Conservation (phyloP, 2,888 invertebrate species). For the Listrodromus nycthemerus region DNA sequence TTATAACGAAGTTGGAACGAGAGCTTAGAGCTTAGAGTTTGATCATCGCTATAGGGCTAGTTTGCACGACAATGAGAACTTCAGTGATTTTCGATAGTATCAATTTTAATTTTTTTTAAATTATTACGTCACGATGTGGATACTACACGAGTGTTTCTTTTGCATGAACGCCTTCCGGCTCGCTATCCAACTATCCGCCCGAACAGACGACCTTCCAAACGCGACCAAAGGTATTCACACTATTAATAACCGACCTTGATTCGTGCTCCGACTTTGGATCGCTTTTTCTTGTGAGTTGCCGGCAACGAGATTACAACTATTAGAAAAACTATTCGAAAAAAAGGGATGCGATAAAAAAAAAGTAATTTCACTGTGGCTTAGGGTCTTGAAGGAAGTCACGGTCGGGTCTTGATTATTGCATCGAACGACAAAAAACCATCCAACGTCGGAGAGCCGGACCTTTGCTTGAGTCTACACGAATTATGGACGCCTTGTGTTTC, state of each 20-base stretch:
- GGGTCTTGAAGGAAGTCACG: background rate
- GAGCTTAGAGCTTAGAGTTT: background rate
- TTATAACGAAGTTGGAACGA: slow-evolving; percentile 15
- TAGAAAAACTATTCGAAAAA: no score
- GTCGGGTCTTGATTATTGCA: background rate
- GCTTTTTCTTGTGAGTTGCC: slow-evolving; percentile 3
- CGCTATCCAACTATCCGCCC: slow-evolving; percentile 80
- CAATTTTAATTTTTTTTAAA: slow-evolving; percentile 25
- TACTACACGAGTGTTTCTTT: slow-evolving; percentile 82
- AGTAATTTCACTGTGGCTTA: no score
- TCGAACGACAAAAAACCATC: slow-evolving; percentile 38
- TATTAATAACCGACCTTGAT: slow-evolving; percentile 72
- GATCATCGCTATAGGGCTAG: background rate
- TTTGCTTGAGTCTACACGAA: slow-evolving; percentile 58
- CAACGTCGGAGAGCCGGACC: slow-evolving; percentile 37
- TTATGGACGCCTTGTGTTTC: slow-evolving; percentile 41
- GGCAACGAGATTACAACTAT: background rate
- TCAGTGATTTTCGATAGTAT: slow-evolving; percentile 5
- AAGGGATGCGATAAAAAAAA: no score
- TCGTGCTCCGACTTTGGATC: slow-evolving; percentile 55
- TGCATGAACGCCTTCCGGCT: slow-evolving; percentile 83
- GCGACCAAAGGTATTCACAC: slow-evolving; percentile 82
- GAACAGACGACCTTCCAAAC: slow-evolving; percentile 82
- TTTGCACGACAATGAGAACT: slow-evolving; percentile 14
- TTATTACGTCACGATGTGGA: slow-evolving; percentile 69